Percentiles rank a stretch among this genome's conserved stretches.
phyloP scores from a whole-genome alignment of 2,888 invertebrate species.

The Aphodius granarius region DNA sequence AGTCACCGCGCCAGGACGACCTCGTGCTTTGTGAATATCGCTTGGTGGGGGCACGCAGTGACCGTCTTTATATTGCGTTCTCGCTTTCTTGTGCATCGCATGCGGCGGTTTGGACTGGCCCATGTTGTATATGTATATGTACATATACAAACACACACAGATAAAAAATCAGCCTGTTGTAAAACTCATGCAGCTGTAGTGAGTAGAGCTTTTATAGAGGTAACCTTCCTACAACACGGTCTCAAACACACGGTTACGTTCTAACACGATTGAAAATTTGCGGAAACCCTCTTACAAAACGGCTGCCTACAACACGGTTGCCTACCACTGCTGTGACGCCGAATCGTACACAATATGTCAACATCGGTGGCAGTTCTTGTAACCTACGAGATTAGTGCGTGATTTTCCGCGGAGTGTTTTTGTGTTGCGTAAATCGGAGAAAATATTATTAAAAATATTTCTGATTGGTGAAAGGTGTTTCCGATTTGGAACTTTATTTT shows the following conservation, averaged over 20 bases:
- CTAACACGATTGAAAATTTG: background rate
- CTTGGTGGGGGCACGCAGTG: too few species aligned
- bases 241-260: background rate
- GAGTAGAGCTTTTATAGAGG: too few species aligned
- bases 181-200: too few species aligned
- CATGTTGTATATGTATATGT: too few species aligned
- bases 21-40: too few species aligned
- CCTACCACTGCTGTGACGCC: background rate
- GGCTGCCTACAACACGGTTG: background rate
- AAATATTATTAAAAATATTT: background rate
- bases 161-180: too few species aligned
- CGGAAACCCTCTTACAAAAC: background rate
- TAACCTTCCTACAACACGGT: background rate
- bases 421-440: background rate
- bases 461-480: too few species aligned
- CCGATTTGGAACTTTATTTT: background rate
- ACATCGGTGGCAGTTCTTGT: background rate
- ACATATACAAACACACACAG: too few species aligned
- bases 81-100: too few species aligned
- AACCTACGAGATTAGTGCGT: background rate
- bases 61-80: too few species aligned
- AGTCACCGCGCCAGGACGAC: too few species aligned
- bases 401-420: background rate
- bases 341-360: background rate
- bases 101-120: too few species aligned